Evolutionary conservation across 2,888 invertebrate genomes (phyloP).

Genomic region (Endomychus coccineus): DNA sequence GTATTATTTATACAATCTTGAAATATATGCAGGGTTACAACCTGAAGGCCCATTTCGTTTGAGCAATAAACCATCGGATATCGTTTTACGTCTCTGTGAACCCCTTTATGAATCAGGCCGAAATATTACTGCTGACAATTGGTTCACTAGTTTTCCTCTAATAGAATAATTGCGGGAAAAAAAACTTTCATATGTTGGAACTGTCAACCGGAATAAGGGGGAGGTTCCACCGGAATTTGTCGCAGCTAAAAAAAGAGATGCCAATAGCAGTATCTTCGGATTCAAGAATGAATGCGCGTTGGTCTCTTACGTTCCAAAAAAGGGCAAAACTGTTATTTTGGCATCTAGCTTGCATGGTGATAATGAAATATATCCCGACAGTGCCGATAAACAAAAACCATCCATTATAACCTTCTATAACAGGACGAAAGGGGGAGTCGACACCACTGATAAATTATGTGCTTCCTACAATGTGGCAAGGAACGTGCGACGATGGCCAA

Average conservation of each 20-base stretch:
- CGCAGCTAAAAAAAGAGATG: background rate
- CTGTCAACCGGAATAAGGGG: constrained; percentile 5
- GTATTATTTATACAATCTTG: constrained; percentile 15
- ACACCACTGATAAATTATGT: too few relatives aligned
- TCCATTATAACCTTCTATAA: too few relatives aligned
- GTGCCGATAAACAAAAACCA: too few relatives aligned
- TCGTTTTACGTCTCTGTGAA: constrained; percentile 13
- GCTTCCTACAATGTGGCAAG: too few relatives aligned
- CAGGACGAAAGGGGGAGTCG: too few relatives aligned
- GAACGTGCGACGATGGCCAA: too few relatives aligned
- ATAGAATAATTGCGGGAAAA: constrained; percentile 13
- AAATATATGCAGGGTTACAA: constrained; percentile 18
- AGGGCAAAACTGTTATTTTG: too few relatives aligned
- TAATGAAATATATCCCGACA: too few relatives aligned
- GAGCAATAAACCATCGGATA: constrained; percentile 16
- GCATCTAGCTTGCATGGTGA: too few relatives aligned
- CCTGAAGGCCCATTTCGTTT: constrained; percentile 14
- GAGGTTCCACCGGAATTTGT: constrained; percentile 3
- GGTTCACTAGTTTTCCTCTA: constrained; percentile 18
- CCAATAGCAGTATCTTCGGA: constrained; percentile 6
- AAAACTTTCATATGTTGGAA: constrained; percentile 15
- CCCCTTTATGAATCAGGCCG: constrained; percentile 14
- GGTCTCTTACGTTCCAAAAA: constrained; percentile 9
- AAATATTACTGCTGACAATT: constrained; percentile 20
- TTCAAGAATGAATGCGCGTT: constrained; percentile 4